Percentiles rank a stretch among this genome's conserved stretches.
Evolutionary conservation across 1,140 invertebrate species (phyloP).

Genomic region (Sitodiplosis mosellana): DNA sequence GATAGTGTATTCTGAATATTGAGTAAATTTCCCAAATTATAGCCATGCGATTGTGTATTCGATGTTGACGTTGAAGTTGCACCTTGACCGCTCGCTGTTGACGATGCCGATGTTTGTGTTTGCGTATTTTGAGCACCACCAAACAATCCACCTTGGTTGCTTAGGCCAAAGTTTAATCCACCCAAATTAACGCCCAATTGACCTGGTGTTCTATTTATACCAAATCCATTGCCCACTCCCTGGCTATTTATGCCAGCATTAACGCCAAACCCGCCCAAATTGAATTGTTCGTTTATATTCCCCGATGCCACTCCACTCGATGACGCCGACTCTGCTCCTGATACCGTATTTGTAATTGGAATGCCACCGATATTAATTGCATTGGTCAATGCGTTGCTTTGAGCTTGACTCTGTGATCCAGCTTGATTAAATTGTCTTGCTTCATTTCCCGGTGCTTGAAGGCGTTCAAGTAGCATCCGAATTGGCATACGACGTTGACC

Average conservation of each 20-base stretch:
- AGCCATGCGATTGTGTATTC: neutral
- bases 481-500: too few relatives aligned
- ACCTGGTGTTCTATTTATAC: conserved; percentile 4
- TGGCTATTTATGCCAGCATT: conserved; percentile 15
- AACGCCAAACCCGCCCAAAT: conserved; percentile 15
- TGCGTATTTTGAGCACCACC: neutral
- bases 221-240: conserved; percentile 17
- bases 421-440: conserved; percentile 4
- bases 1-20: neutral
- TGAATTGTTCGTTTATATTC: conserved; percentile 15
- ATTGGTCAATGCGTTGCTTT: conserved; percentile 12
- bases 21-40: neutral
- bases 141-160: too few relatives aligned
- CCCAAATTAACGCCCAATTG: too few relatives aligned
- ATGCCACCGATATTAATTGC: conserved; percentile 15
- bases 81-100: neutral
- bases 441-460: too few relatives aligned
- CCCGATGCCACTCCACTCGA: conserved; percentile 11
- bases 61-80: neutral
- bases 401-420: conserved; percentile 14
- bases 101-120: neutral
- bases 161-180: too few relatives aligned
- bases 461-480: too few relatives aligned
- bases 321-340: conserved; percentile 13
- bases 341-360: conserved; percentile 18